Evolutionary conservation across 2,888 invertebrate species (phyloP), one percentile per base, ranked within the genome.

Genomic region (Xestoiulus laeticollis): DNA sequence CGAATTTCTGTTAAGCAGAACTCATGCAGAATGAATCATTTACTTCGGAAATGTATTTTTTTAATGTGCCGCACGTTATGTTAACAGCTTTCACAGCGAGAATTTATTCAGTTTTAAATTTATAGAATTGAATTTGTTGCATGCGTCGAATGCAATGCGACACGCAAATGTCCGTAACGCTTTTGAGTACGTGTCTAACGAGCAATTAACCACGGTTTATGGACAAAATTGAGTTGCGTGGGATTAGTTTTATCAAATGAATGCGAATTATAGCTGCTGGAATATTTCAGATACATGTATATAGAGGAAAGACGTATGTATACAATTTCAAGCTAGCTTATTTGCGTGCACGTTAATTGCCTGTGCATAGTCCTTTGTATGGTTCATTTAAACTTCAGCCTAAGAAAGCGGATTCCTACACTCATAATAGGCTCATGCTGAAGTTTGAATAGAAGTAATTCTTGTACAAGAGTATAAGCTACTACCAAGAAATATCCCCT

Each of bases 111-210:
- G 68, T 22, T 68, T 68, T 10, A n/a, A n/a, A n/a, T n/a, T n/a
- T n/a, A n/a, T n/a, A 12, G 68, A 68, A 68, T 68, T 68, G 26
- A 68, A 68, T 68, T 68, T 26, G 68, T 68, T 68, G 22, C 68
- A 22, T 68, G 22, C 68, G 26, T 26, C 10, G 68, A 68, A 26
- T 26, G 68, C 68, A 26, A 10, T 68, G 68, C 68, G 68, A 68
- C 68, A 8, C 68, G 68, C 22, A 68, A 68, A 68, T 68, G n/a
- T 53, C 53, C 19, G n/a, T 26, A 68, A 68, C 26, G 68, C 68
- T 68, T 68, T 68, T 68, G 68, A 68, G 68, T n/a, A 68, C 68
- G 68, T 68, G 68, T 68, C 68, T 68, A 68, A 68, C 26, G 68
- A 68, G 68, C 68, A 68, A 68, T 68, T 68, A 68, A 26, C 26